A percentile compares a stretch with the other conserved stretches of the same genome.
phyloP scores from a whole-genome alignment of 2,888 invertebrate species.

The Nycteola revayana region DNA sequence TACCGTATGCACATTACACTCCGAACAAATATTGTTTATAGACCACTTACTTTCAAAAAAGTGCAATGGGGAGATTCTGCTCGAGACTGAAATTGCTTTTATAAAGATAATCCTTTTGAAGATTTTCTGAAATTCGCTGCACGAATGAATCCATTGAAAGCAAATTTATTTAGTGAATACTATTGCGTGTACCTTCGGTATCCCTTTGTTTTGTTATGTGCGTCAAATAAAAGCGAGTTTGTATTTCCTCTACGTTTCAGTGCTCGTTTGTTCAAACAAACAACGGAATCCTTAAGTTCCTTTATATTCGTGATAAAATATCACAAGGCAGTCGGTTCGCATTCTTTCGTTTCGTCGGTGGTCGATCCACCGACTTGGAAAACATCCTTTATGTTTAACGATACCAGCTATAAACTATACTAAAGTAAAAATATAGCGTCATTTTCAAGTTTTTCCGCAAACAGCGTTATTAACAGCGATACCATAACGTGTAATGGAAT shows the following conservation, averaged over 20 bases:
- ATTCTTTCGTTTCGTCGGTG: slow-evolving; percentile 58
- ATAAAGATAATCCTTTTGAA: slow-evolving; percentile 13
- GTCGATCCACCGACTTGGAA: slow-evolving; percentile 62
- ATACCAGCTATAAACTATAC: slow-evolving; percentile 13
- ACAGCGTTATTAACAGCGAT: slow-evolving; percentile 38
- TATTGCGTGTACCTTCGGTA: slow-evolving; percentile 51
- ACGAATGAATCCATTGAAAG: slow-evolving; percentile 19
- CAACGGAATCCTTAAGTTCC: slow-evolving; percentile 62
- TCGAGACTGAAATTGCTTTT: slow-evolving; percentile 8
- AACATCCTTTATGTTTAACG: slow-evolving; percentile 57
- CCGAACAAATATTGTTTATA: slow-evolving; percentile 24
- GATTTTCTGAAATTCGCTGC: slow-evolving; percentile 8
- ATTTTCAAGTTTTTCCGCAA: slow-evolving; percentile 21
- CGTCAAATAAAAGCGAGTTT: slow-evolving; percentile 65
- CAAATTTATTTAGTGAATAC: slow-evolving; percentile 32
- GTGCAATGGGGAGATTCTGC: slow-evolving; percentile 4
- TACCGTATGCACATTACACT: slow-evolving; percentile 16
- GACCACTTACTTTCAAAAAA: slow-evolving; percentile 8
- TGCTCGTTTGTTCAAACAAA: slow-evolving; percentile 68
- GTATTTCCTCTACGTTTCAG: slow-evolving; percentile 67
- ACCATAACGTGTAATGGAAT: slow-evolving; percentile 35
- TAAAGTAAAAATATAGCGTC: slow-evolving; percentile 21
- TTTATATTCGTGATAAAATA: slow-evolving; percentile 68
- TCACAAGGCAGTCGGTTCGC: slow-evolving; percentile 59
- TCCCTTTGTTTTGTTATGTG: slow-evolving; percentile 66